Conservation (phyloP, 2,888 invertebrate genomes). For the Schrankia costaestrigalis region DNA sequence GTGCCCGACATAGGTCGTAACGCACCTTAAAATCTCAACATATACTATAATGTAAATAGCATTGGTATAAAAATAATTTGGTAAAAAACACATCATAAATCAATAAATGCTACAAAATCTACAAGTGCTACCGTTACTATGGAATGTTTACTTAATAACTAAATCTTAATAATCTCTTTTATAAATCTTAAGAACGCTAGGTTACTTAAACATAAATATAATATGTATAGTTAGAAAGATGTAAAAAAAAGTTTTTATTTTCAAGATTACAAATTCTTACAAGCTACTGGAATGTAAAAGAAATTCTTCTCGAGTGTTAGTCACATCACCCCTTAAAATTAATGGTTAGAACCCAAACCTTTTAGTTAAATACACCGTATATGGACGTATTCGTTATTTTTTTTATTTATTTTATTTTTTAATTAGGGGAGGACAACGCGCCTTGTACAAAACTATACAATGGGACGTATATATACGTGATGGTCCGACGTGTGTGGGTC, state of each 20-base stretch:
- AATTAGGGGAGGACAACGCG: conserved; percentile 13
- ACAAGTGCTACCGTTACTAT: conserved; percentile 66
- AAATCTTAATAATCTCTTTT: conserved; percentile 65
- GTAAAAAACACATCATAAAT: conserved; percentile 56
- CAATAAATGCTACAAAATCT: conserved; percentile 58
- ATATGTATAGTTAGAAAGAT: conserved; percentile 35
- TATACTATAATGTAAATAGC: conserved; percentile 64
- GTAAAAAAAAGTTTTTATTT: conserved; percentile 30
- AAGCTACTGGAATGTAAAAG: conserved; percentile 68
- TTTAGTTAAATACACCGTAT: conserved; percentile 54
- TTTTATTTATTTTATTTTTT: conserved; percentile 25
- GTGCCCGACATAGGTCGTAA: conserved; percentile 16
- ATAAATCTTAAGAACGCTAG: conserved; percentile 24
- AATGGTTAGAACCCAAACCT: conserved; percentile 76
- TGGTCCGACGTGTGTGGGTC: not conserved
- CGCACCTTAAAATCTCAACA: conserved; percentile 40
- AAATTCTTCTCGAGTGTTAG: conserved; percentile 60
- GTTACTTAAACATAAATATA: conserved; percentile 30
- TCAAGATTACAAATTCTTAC: conserved; percentile 62
- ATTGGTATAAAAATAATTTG: conserved; percentile 78
- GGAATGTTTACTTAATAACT: conserved; percentile 51
- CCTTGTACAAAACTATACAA: conserved; percentile 19
- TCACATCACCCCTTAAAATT: conserved; percentile 63
- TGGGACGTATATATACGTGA: not conserved
- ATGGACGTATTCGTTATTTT: conserved; percentile 41